phyloP scores from a whole-genome alignment of 2,797 vertebrate species.

The Onychomys leucogaster region DNA sequence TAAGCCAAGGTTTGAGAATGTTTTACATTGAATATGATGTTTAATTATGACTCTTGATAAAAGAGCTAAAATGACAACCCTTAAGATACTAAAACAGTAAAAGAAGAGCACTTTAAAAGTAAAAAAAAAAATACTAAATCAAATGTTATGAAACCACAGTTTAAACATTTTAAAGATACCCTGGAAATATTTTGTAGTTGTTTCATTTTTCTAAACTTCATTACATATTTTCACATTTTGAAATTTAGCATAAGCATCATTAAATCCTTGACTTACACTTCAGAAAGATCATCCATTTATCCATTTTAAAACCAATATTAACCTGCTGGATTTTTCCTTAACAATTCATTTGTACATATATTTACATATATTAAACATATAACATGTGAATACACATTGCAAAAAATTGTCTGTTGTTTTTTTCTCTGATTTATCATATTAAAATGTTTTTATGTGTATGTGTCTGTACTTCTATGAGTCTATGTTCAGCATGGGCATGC shows the following conservation, averaged over 20 bases:
- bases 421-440: not conserved
- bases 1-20: not conserved
- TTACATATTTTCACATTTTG: too few relatives aligned
- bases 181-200: not conserved
- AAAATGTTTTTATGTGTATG: not conserved
- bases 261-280: not conserved
- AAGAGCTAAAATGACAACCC: not conserved
- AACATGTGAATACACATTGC: not conserved
- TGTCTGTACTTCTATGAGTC: not conserved
- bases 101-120: not conserved
- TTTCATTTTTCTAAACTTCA: not conserved
- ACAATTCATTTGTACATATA: not conserved
- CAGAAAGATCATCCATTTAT: not conserved
- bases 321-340: too few relatives aligned
- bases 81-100: not conserved
- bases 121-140: not conserved
- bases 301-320: not conserved
- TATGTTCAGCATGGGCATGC: not conserved
- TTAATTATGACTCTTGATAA: not conserved
- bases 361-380: too few relatives aligned
- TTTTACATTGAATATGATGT: too few relatives aligned
- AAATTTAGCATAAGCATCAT: not conserved
- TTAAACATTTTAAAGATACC: not conserved
- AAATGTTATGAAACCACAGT: not conserved
- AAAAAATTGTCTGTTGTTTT: not conserved